phyloP scores from a whole-genome alignment of 2,797 vertebrate species.

The Sorex maritimensis region DNA sequence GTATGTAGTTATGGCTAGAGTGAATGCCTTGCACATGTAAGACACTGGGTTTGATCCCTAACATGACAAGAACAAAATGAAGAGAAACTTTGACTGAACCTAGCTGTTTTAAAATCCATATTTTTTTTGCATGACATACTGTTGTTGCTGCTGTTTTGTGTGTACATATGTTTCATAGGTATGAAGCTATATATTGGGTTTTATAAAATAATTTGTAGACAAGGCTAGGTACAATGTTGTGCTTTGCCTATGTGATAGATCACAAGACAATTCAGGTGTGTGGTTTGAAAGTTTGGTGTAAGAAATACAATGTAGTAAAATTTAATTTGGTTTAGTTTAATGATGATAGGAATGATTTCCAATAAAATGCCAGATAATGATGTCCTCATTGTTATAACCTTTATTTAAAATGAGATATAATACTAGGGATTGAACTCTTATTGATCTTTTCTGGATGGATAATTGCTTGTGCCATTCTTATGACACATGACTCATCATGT shows the following conservation, averaged over 20 bases:
- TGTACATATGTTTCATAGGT: background rate
- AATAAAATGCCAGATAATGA: background rate
- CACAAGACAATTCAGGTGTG: background rate
- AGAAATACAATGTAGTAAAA: background rate
- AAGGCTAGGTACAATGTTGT: background rate
- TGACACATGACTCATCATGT: background rate
- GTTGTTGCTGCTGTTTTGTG: background rate
- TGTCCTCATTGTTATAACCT: background rate
- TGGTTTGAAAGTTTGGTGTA: background rate
- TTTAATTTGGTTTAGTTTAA: background rate
- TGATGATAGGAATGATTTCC: background rate
- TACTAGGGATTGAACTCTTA: background rate
- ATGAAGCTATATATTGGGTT: background rate
- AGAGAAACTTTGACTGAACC: background rate
- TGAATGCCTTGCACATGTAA: no score
- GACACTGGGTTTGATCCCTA: no score
- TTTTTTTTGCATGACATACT: background rate
- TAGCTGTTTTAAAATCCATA: background rate
- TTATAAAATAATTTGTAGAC: background rate
- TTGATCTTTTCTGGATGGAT: background rate
- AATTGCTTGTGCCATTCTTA: constrained; percentile 40
- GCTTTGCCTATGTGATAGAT: background rate
- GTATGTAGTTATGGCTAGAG: no score
- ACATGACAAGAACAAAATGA: no score
- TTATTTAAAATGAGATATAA: background rate